Conservation (phyloP, 2,113 vertebrate species). For the Naja naja region DNA sequence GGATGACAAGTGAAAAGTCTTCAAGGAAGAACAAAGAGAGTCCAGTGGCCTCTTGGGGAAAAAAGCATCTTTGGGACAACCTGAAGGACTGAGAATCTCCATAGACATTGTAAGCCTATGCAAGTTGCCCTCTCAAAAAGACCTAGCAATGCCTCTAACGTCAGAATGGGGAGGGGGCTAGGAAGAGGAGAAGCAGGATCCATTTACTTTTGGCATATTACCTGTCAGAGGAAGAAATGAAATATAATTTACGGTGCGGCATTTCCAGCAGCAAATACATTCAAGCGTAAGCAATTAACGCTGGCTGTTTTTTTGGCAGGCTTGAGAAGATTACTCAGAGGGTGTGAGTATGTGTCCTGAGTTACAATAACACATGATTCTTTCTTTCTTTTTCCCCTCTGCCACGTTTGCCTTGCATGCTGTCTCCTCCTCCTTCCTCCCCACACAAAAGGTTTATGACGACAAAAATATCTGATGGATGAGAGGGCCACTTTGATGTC, state of each 20-base stretch:
- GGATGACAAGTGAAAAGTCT: too few relatives aligned
- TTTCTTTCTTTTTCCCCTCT: constrained; percentile 23
- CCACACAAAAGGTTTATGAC: constrained; percentile 39
- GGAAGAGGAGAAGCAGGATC: constrained; percentile 39
- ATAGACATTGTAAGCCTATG: not conserved
- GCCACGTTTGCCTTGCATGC: constrained; percentile 29
- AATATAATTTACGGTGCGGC: constrained; percentile 69
- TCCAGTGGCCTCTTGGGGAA: not conserved
- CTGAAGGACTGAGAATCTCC: too few relatives aligned
- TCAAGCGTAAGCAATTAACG: constrained; percentile 70
- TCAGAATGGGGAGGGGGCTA: constrained; percentile 16
- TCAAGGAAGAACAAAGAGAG: too few relatives aligned
- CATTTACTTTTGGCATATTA: constrained; percentile 61
- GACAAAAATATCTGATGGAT: constrained; percentile 17
- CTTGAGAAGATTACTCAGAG: constrained; percentile 63
- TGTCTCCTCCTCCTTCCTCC: rapidly evolving
- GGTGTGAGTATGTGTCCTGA: constrained; percentile 28
- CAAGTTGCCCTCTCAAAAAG: not conserved
- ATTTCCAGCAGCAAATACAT: constrained; percentile 71
- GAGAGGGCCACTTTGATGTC: not conserved
- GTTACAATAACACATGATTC: constrained; percentile 56
- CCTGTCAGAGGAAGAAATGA: constrained; percentile 64
- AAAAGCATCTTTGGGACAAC: too few relatives aligned
- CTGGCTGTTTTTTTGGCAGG: constrained; percentile 60
- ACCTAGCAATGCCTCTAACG: constrained; percentile 24